These are phyloP conservation scores for Gavialis gangeticus DNA, from an alignment of 2,113 vertebrate species.

Conservation along the genomic window DNA sequence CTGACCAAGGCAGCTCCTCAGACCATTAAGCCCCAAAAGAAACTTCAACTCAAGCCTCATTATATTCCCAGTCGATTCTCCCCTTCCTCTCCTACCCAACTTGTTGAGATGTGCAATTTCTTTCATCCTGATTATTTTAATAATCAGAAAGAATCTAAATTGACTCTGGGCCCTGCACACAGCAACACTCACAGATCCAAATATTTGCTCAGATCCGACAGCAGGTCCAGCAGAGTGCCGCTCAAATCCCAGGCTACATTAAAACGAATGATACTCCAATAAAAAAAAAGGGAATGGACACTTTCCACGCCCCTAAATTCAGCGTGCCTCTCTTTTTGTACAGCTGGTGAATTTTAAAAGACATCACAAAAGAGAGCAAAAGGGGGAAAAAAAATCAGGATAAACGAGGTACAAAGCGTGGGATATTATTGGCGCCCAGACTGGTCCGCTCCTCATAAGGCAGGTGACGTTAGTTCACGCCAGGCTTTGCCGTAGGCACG, in stretches of 20 bases:
- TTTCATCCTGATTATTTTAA: not conserved
- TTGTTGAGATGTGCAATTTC: not conserved
- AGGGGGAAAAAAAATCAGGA: not conserved
- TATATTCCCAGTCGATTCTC: not conserved
- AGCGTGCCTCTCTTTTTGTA: fast-evolving
- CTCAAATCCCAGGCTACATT: fast-evolving
- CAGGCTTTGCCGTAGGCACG: not conserved
- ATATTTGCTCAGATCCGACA: fast-evolving
- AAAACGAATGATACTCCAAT: not conserved
- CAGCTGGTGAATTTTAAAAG: not conserved
- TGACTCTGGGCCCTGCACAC: not conserved
- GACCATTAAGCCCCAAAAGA: not conserved
- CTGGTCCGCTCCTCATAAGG: fast-evolving
- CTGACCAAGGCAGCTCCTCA: not conserved
- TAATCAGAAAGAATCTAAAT: fast-evolving
- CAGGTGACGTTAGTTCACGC: fast-evolving
- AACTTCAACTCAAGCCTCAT: fast-evolving
- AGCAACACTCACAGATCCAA: fast-evolving
- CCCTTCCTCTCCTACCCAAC: not conserved
- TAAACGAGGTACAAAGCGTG: not conserved
- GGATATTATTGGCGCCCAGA: fast-evolving
- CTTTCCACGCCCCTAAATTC: fast-evolving
- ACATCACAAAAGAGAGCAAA: not conserved
- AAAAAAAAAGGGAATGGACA: fast-evolving
- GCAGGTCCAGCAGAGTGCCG: fast-evolving